Evolutionary conservation across 2,888 invertebrate genomes (phyloP).

Genomic region (Lissocephala sabroskyi): DNA sequence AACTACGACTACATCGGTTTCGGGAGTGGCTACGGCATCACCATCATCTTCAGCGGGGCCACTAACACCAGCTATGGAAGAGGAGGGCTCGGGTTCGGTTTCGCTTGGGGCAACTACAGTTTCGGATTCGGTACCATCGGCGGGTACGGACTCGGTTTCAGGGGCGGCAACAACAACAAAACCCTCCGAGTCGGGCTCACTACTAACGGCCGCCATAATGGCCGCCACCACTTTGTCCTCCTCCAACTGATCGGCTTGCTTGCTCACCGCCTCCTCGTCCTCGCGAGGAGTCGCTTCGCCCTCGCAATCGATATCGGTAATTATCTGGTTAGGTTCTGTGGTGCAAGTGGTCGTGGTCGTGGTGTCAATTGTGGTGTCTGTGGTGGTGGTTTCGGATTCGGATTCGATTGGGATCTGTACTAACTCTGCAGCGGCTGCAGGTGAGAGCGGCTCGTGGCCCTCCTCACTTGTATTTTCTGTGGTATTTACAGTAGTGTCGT

Average conservation of each 20-base stretch:
- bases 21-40: no score
- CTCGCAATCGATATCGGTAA: no score
- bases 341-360: constrained; percentile 16
- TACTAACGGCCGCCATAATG: constrained; percentile 54
- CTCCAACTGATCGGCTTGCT: no score
- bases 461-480: constrained; percentile 45
- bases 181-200: constrained; percentile 33
- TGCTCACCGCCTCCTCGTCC: no score
- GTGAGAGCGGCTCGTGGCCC: no score
- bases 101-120: no score
- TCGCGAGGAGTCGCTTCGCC: no score
- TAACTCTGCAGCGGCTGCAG: constrained; percentile 58
- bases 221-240: constrained; percentile 49
- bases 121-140: no score
- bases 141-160: constrained; percentile 2
- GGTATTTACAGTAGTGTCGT: constrained; percentile 54
- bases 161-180: constrained; percentile 34
- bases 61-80: constrained; percentile 10
- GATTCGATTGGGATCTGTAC: constrained; percentile 56
- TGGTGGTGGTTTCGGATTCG: constrained; percentile 34
- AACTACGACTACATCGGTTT: constrained; percentile 14
- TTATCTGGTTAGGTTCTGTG: no score
- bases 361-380: constrained; percentile 20
- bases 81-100: not conserved
- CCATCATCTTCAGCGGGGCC: no score